Evolutionary conservation across 1,140 invertebrate genomes (phyloP), one percentile per base, ranked within the genome.

Genomic region (Aphaenogaster rudis): DNA sequence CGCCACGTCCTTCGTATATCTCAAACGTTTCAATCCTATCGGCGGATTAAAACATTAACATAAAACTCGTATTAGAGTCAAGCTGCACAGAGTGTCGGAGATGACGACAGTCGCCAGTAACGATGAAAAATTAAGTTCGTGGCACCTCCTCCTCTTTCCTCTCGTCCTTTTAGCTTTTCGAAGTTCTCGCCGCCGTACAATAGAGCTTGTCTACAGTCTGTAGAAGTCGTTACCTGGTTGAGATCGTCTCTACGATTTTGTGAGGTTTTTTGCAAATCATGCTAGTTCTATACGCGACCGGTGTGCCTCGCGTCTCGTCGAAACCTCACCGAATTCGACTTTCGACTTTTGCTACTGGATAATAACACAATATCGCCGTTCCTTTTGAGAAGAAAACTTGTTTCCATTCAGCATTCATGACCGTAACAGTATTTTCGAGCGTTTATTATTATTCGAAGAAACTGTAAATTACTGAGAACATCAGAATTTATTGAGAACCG

Each of bases 1-100:
- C 33, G 48, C 48, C 39, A 9, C 42, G n/a, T 82, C 50, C 52
- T 66, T 79, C 59, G 54, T 64, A 57, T 45, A 93, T 69, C 50
- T 64, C 74, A 57, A 94, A 94, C 89, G 88, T 85, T 67, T 72
- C 79, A 69, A 94, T 94, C 81, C 64, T 87, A 88, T 91, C 92
- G 74, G 80, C 84, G 92, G 91, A 94, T 94, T 94, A 92, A 94
- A 93, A 94, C 92, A 91, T 94, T 94, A 91, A 89, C 91, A 93
- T 92, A 89, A 92, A 93, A 92, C 69, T 89, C 87, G 86, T 81
- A 91, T 92, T 91, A 91, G 78, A 87, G 76, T 64, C 59, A 61
- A 78, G 54, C 59, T 79, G 67, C 59, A 85, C 80, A 59, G 77
- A 87, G 63, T n/a, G 54, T 45, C 17, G 76, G 86, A 57, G 72